Percentiles rank a stretch among this genome's conserved stretches.
Conservation (phyloP, 2,113 vertebrate species). For the Caracal caracal region DNA sequence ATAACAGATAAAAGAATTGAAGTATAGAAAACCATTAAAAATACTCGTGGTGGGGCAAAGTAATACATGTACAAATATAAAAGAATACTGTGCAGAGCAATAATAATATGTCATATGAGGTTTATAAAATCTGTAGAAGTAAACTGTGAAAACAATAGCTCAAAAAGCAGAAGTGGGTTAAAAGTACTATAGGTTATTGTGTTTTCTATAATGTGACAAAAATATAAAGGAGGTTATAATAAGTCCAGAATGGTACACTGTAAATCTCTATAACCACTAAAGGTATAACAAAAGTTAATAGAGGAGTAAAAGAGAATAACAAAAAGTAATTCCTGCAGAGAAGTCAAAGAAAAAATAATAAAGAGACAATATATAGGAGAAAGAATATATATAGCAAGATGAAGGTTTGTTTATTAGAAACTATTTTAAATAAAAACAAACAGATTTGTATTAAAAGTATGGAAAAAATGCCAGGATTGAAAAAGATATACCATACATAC, state of each 20-base stretch:
- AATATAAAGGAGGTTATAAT: not conserved
- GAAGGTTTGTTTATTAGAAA: not conserved
- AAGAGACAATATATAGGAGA: not conserved
- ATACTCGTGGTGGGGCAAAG: accelerated
- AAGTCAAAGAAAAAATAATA: not conserved
- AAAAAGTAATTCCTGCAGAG: not conserved
- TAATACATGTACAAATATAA: not conserved
- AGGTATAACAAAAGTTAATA: not conserved
- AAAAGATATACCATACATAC: not conserved
- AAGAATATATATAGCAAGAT: not conserved
- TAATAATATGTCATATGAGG: not conserved
- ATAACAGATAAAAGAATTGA: not conserved
- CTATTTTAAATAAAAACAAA: not conserved
- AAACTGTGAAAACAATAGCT: not conserved
- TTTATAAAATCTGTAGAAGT: not conserved
- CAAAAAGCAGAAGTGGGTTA: not conserved
- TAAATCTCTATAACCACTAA: not conserved
- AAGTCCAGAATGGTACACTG: not conserved
- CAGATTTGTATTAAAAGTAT: not conserved
- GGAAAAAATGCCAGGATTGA: not conserved
- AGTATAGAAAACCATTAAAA: not conserved
- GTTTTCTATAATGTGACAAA: not conserved
- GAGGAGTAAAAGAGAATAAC: not conserved
- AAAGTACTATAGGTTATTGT: not conserved
- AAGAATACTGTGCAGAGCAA: not conserved